Conservation (phyloP, 2,113 vertebrate species). For the Saccopteryx leptura region DNA sequence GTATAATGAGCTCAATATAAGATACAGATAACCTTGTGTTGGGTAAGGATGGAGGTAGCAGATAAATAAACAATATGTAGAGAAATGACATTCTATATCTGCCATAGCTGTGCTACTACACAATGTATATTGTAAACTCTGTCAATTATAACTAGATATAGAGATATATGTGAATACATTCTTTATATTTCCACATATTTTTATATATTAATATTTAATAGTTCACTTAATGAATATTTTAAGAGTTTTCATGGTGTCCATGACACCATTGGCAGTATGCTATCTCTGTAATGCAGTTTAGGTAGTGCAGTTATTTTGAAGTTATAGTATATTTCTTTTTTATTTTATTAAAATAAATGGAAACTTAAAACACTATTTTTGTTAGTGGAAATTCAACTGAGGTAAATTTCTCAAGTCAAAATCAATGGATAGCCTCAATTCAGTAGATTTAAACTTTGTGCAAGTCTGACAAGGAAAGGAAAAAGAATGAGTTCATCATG, state of each 20-base stretch:
- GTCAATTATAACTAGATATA: not conserved
- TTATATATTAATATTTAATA: not conserved
- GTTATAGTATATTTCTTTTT: not conserved
- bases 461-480: not conserved
- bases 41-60: not conserved
- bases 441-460: not conserved
- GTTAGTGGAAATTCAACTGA: not conserved
- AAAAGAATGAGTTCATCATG: not conserved
- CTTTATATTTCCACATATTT: not conserved
- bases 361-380: not conserved
- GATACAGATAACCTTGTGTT: not conserved
- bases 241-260: not conserved
- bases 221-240: not conserved
- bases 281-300: not conserved
- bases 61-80: not conserved
- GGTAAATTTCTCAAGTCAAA: not conserved
- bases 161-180: not conserved
- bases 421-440: not conserved
- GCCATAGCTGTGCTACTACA: not conserved
- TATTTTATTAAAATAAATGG: constrained; percentile 23
- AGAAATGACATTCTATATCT: not conserved
- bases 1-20: not conserved
- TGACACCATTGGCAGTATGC: not conserved
- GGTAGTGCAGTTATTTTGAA: not conserved
- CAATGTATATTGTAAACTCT: not conserved